These are phyloP conservation scores for Puffinus mauretanicus DNA, from an alignment of 2,113 vertebrate species.

Conservation along the genomic window DNA sequence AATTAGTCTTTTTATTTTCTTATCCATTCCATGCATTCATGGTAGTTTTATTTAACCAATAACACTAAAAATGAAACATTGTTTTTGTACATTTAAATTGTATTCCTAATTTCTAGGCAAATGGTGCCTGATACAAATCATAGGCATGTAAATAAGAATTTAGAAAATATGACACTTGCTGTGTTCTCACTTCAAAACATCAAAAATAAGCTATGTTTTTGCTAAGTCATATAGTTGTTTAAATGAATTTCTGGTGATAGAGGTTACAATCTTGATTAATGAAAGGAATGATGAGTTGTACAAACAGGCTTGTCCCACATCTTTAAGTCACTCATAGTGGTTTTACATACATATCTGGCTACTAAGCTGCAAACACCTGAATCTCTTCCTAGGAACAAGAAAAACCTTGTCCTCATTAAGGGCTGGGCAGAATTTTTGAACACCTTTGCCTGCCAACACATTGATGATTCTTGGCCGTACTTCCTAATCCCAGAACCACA, in stretches of 20 bases:
- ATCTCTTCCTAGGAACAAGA: not conserved
- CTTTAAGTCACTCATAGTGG: not conserved
- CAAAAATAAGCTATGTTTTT: not conserved
- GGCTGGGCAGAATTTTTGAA: not conserved
- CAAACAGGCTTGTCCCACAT: not conserved
- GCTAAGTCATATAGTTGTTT: not conserved
- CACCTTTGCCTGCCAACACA: not conserved
- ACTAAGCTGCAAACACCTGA: not conserved
- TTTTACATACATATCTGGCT: not conserved
- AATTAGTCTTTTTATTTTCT: not conserved
- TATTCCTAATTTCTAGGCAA: not conserved
- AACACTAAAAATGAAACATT: not conserved
- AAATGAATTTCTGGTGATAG: not conserved
- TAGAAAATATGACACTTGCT: not conserved
- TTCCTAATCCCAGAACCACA: not conserved
- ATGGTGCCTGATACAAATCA: not conserved
- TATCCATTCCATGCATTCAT: not conserved
- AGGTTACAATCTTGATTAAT: not conserved
- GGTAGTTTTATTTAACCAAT: not conserved
- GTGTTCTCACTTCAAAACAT: not conserved
- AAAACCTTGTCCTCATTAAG: not conserved
- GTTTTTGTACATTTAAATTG: not conserved
- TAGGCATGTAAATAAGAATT: not conserved
- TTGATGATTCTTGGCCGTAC: not conserved
- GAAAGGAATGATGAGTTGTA: not conserved